Percentiles rank a stretch among this genome's conserved stretches.
These are phyloP conservation scores for Eremobia ochroleuca DNA, from an alignment of 2,888 invertebrate genomes.

Conservation along the genomic window DNA sequence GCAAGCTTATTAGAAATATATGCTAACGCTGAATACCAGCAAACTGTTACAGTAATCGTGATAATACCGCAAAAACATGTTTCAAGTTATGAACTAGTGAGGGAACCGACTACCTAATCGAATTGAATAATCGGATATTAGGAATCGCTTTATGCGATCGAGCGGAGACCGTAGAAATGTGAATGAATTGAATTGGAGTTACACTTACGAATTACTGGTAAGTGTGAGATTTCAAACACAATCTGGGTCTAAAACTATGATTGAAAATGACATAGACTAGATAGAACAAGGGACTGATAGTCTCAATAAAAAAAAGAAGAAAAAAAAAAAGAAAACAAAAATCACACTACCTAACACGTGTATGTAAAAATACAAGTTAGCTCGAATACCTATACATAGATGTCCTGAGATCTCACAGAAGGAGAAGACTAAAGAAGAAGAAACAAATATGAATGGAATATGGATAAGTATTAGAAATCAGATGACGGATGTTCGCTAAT, in stretches of 20 bases:
- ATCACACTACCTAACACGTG: no score
- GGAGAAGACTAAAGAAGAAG: neutral
- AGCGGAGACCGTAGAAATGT: neutral
- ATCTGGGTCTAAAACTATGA: neutral
- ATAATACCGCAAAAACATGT: constrained; percentile 68
- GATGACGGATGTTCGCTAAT: neutral
- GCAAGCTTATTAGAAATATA: constrained; percentile 67
- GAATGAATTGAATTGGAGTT: neutral
- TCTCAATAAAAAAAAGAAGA: neutral
- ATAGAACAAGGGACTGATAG: neutral
- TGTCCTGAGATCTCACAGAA: neutral
- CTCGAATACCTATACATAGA: neutral
- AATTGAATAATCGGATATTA: constrained; percentile 39
- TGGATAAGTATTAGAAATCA: constrained; percentile 15
- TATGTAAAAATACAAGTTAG: neutral
- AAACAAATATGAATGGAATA: neutral
- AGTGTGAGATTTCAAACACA: neutral
- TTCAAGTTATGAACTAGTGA: constrained; percentile 54
- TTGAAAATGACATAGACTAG: neutral
- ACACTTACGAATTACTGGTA: neutral
- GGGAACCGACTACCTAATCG: constrained; percentile 40
- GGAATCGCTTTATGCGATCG: constrained; percentile 20
- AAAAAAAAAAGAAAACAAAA: neutral
- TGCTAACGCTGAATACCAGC: constrained; percentile 50
- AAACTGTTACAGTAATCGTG: constrained; percentile 68